Evolutionary conservation across 2,888 invertebrate genomes (phyloP).

Genomic region (Lamellibrachia satsuma): DNA sequence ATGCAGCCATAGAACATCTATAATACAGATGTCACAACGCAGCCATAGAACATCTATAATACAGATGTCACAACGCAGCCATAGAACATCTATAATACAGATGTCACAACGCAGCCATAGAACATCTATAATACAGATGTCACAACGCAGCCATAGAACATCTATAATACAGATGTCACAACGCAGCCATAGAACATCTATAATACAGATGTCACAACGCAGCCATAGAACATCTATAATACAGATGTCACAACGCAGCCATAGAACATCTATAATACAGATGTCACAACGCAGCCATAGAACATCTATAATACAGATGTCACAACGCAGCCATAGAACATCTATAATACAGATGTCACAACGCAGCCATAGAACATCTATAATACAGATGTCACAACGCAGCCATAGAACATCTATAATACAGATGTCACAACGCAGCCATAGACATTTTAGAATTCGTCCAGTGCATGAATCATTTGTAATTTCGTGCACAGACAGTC

Average conservation of each 20-base stretch:
- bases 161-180: not conserved
- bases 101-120: not conserved
- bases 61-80: not conserved
- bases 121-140: not conserved
- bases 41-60: not conserved
- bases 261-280: not conserved
- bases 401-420: not conserved
- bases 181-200: not conserved
- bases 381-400: not conserved
- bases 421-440: not conserved
- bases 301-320: not conserved
- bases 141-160: not conserved
- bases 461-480: too few species aligned
- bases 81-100: not conserved
- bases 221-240: not conserved
- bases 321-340: not conserved
- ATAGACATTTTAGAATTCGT: too few species aligned
- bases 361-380: not conserved
- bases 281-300: not conserved
- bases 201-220: not conserved
- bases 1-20: not conserved
- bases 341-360: not conserved
- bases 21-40: not conserved
- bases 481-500: too few species aligned
- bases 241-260: not conserved